Base-by-base conservation (phyloP, 1,140 invertebrate species). In the Lineus longissimus region DNA sequence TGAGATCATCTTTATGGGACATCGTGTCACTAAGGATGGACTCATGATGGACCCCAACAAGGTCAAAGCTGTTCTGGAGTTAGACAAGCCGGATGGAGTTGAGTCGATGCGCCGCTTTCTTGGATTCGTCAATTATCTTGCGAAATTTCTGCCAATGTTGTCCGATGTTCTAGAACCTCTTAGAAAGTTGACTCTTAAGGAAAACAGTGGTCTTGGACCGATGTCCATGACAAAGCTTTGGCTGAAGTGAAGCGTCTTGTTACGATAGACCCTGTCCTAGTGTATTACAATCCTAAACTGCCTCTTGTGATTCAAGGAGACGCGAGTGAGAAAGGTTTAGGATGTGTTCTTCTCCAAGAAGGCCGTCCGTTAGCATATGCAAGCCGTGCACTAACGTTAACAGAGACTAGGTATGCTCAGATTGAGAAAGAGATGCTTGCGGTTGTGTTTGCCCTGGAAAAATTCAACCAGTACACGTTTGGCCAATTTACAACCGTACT, bases 31-130 rank as follows among this genome's bases (percentile, higher is more conserved):
- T 40, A 51, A 19, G 30, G 31, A 62, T 7, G 65, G 69, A 23
- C 22, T 61, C 7, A 22, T 55, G 30, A 27, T 74, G 0, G 75
- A 81, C 65, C 80, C 78, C 0, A 72, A 74, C 13, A 84, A 83
- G 61, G 63, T 82, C 22, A 43, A 64, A 30, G 74, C 81, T 9
- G 78, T 85, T 2, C 23, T 73, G 15, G 68, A 83, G 1, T 76
- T 78, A 61, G 70, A 76, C 6, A 62, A 43, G n/a, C 83, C 84
- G 15, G 68, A 36, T n/a, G 70, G 72, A 58, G 58, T 74, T 30
- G 64, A 63, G 55, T 64, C 61, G 30, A 59, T 74, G 15, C 57
- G 61, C 41, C 59, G 64, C 13, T 67, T 71, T n/a, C 29, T 69
- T 36, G 66, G 71, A 23, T 54, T 71, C 1, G 59, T 71, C 1